A percentile compares a stretch with the other conserved stretches of the same genome.
These are phyloP conservation scores for western clawed frog (Xenopus tropicalis) DNA, from an alignment of 2,113 vertebrate genomes.

Conservation along the genomic window DNA sequence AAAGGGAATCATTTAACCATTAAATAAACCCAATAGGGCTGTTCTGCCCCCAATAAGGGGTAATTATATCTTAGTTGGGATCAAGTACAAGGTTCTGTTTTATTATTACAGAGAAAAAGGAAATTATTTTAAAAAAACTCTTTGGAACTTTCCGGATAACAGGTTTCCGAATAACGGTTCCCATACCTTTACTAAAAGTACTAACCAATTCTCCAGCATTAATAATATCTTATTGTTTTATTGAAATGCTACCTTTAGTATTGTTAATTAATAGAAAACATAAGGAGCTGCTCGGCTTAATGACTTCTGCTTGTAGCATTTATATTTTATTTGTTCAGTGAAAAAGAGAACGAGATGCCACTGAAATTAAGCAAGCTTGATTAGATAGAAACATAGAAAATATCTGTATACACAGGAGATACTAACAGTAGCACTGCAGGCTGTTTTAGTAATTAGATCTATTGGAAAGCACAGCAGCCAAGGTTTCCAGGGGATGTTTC, in stretches of 20 bases:
- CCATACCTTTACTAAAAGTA: too few relatives aligned
- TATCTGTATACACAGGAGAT: not conserved
- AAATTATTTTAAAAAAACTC: too few relatives aligned
- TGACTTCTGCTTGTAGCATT: not conserved
- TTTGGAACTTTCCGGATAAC: too few relatives aligned
- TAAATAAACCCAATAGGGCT: too few relatives aligned
- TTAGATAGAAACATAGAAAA: not conserved
- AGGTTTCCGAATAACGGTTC: too few relatives aligned
- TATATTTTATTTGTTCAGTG: slow-evolving; percentile 7
- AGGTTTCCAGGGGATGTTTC: not conserved
- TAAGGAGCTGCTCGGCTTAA: not conserved
- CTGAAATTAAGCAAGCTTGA: not conserved
- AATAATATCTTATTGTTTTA: too few relatives aligned
- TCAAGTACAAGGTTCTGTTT: too few relatives aligned
- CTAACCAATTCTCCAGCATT: too few relatives aligned
- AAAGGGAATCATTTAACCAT: too few relatives aligned
- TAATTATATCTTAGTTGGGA: too few relatives aligned
- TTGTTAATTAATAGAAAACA: not conserved
- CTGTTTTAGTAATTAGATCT: slow-evolving; percentile 10
- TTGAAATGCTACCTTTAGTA: not conserved
- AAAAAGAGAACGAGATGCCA: not conserved
- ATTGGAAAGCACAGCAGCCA: not conserved
- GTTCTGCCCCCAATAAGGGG: too few relatives aligned
- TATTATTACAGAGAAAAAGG: too few relatives aligned
- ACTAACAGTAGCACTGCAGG: not conserved